Percentiles rank a stretch among this genome's conserved stretches.
These are phyloP conservation scores for Adrianichthys oophorus DNA, from an alignment of 2,797 vertebrate genomes.

Conservation along the genomic window DNA sequence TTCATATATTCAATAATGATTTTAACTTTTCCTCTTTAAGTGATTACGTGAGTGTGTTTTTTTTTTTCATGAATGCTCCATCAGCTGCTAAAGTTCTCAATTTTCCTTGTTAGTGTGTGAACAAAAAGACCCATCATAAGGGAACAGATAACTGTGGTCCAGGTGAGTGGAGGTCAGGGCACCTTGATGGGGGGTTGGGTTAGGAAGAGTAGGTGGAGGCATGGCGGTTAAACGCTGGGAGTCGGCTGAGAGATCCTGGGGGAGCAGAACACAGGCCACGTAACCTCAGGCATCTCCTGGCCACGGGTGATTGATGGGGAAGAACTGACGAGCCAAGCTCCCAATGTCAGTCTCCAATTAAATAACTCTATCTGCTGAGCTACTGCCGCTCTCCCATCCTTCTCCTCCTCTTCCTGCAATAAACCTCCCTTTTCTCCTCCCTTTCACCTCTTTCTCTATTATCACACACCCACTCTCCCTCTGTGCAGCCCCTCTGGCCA, in stretches of 20 bases:
- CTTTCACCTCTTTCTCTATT: conserved; percentile 47
- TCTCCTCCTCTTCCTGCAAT: conserved; percentile 8
- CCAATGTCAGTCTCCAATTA: conserved; percentile 82
- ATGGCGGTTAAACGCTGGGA: conserved; percentile 41
- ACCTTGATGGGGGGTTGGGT: conserved; percentile 19
- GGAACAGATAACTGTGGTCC: conserved; percentile 54
- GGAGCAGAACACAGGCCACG: conserved; percentile 34
- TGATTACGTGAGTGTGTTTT: too few relatives aligned
- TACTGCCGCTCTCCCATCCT: conserved; percentile 22
- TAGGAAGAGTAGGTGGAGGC: conserved; percentile 16
- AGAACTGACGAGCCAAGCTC: conserved; percentile 70
- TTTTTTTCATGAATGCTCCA: conserved; percentile 26
- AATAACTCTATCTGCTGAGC: conserved; percentile 76
- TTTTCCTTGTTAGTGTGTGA: conserved; percentile 48
- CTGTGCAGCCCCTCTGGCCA: conserved; percentile 11
- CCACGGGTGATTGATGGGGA: conserved; percentile 75
- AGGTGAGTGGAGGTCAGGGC: conserved; percentile 60
- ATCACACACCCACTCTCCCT: conserved; percentile 27
- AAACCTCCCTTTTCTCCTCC: conserved; percentile 45
- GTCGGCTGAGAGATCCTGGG: conserved; percentile 28
- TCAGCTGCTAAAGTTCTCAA: conserved; percentile 12
- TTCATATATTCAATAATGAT: too few relatives aligned
- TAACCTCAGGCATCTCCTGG: conserved; percentile 67
- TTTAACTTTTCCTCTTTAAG: too few relatives aligned
- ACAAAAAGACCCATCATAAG: conserved; percentile 50